Evolutionary conservation across 2,888 invertebrate species (phyloP), one percentile per base, ranked within the genome.

Genomic region (Agrochola circellaris): DNA sequence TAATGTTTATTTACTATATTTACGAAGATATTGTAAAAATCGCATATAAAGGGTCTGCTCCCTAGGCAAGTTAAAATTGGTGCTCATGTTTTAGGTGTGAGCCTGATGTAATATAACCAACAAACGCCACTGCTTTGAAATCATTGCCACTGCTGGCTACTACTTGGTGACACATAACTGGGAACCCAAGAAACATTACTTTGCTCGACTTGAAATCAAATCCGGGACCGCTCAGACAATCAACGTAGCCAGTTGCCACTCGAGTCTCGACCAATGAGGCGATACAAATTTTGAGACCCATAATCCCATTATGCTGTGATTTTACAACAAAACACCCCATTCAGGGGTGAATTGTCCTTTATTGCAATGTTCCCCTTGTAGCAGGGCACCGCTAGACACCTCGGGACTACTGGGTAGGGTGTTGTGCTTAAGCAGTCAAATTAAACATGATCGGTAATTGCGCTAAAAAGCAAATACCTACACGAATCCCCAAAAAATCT

Each of bases 291-390:
- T 54, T 48, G n/a, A 26, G 13, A n/a, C 38, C 11, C 20, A 30
- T 58, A 74, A 30, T 81, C 15, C n/a, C n/a, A 54, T 66, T 61
- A 56, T 38, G 23, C 26, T 54, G 60, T 20, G 38, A 62, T 67
- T 76, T 76, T 66, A 23, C 54, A 64, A 17, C 64, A 65, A 82
- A 82, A 75, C 51, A 69, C 34, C n/a, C 60, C 26, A n/a, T 82
- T 30, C 54, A 48, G 48, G 5, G 45, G 30, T 23, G 45, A 54
- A 48, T 23, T 82, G 54, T 56, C 66, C 61, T 54, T 58, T 62
- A 51, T 23, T 82, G 54, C 17, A 76, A 23, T 42, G 56, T 56
- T 62, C 77, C 83, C 77, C 48, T 58, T 62, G 42, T 26, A 42
- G 42, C 38, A 48, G 15, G 58, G 13, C 26, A 74, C 42, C n/a